Evolutionary conservation across 2,888 invertebrate species (phyloP).

Genomic region (Dendrolimus pini): DNA sequence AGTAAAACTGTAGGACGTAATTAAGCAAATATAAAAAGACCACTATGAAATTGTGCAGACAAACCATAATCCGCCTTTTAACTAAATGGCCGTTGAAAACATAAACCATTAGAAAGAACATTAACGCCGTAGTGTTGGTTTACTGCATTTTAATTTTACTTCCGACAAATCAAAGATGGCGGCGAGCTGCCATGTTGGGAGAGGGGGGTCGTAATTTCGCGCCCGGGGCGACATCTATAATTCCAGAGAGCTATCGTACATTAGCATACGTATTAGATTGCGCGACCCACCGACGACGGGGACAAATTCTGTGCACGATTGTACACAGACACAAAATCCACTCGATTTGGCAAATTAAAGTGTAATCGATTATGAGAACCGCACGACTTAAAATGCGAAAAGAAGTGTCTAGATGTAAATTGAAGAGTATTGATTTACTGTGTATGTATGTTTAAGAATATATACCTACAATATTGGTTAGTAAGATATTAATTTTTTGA

Average conservation of each 20-base stretch:
- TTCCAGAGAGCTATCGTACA: constrained; percentile 65
- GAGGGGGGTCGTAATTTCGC: constrained; percentile 54
- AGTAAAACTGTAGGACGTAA: too few species aligned
- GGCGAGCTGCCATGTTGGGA: constrained; percentile 22
- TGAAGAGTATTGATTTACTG: too few species aligned
- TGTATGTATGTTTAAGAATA: too few species aligned
- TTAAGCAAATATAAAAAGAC: too few species aligned
- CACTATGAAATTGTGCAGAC: neutral
- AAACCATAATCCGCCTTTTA: neutral
- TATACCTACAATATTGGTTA: too few species aligned
- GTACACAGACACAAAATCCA: constrained; percentile 34
- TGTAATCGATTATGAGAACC: constrained; percentile 11
- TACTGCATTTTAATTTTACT: constrained; percentile 40
- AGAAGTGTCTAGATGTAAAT: too few species aligned
- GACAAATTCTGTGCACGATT: constrained; percentile 55
- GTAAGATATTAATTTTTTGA: too few species aligned
- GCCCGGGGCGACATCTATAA: constrained; percentile 68
- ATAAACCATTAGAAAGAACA: constrained; percentile 26
- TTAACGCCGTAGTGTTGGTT: constrained; percentile 27
- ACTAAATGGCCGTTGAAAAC: constrained; percentile 5
- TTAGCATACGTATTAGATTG: constrained; percentile 74
- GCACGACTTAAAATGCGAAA: too few species aligned
- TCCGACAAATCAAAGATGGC: constrained; percentile 59
- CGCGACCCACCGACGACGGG: constrained; percentile 32
- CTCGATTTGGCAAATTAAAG: constrained; percentile 31